Percentiles rank a stretch among this genome's conserved stretches.
Conservation (phyloP, 2,113 vertebrate genomes). For the Bungarus multicinctus region DNA sequence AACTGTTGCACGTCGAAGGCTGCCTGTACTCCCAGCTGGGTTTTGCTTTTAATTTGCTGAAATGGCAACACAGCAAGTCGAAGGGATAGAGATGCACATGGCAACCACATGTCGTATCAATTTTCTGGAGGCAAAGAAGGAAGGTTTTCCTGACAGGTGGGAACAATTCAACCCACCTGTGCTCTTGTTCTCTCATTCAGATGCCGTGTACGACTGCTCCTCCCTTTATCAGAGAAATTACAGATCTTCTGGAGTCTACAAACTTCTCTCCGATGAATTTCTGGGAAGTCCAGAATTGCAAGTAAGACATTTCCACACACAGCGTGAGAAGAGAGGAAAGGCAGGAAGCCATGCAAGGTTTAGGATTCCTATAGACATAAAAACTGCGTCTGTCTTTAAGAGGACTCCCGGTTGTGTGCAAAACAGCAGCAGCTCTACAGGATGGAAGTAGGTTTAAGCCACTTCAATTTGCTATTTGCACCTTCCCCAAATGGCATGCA, state of each 20-base stretch:
- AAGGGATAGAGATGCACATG: background rate
- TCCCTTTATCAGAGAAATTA: constrained; percentile 92
- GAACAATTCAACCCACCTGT: background rate
- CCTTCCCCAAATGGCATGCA: background rate
- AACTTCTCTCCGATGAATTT: constrained; percentile 90
- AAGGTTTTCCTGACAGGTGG: constrained; percentile 23
- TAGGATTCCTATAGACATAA: background rate
- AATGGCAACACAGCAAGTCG: background rate
- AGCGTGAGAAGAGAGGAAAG: background rate
- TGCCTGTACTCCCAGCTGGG: background rate
- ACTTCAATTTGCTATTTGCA: background rate
- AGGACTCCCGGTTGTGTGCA: background rate
- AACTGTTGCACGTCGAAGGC: too few species aligned
- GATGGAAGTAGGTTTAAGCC: background rate
- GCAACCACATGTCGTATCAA: background rate
- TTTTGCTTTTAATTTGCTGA: background rate
- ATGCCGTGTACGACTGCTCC: constrained; percentile 93
- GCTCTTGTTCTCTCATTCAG: constrained; percentile 62
- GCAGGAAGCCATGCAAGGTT: background rate
- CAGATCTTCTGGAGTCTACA: constrained; percentile 91
- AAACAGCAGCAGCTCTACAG: background rate
- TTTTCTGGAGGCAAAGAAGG: background rate
- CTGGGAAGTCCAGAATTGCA: constrained; percentile 87
- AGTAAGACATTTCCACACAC: constrained; percentile 68
- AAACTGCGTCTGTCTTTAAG: background rate